Percentiles rank a stretch among this genome's conserved stretches.
Conservation (phyloP, 2,113 vertebrate genomes). For the Petroica traversi region DNA sequence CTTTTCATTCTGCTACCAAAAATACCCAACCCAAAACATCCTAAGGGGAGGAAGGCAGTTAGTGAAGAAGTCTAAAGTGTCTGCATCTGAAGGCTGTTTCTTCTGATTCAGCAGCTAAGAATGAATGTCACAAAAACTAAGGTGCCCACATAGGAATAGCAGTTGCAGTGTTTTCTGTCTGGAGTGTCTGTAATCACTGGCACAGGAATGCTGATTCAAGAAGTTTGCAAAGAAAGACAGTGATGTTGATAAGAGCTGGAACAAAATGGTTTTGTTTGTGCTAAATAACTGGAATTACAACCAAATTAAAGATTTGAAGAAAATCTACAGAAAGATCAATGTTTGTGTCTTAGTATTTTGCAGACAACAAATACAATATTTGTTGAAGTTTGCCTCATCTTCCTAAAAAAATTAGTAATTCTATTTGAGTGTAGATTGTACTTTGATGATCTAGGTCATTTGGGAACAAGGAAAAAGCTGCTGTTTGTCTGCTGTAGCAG, state of each 20-base stretch:
- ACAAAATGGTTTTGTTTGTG: constrained; percentile 39
- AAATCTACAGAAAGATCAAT: constrained; percentile 38
- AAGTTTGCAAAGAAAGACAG: constrained; percentile 9
- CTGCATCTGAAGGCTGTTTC: background rate
- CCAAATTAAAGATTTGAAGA: constrained; percentile 28
- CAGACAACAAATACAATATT: constrained; percentile 9
- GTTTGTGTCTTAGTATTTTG: background rate
- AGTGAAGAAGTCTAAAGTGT: background rate
- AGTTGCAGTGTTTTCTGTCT: constrained; percentile 9
- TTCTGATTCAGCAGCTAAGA: constrained; percentile 35
- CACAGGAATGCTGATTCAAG: constrained; percentile 43
- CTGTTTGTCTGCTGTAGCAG: background rate
- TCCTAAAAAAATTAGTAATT: background rate
- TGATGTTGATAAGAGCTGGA: constrained; percentile 33
- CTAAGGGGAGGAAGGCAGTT: background rate
- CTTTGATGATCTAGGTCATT: background rate
- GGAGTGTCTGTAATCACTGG: constrained; percentile 1
- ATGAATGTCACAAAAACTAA: background rate
- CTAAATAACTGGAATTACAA: constrained; percentile 43
- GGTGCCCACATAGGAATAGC: constrained; percentile 12
- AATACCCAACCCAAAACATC: background rate
- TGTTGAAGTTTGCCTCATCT: constrained; percentile 32
- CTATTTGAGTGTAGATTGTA: background rate
- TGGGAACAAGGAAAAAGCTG: background rate
- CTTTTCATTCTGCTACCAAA: background rate